Evolutionary conservation across 2,888 invertebrate species (phyloP), one percentile per base, ranked within the genome.

Genomic region (Ectemnius lituratus): DNA sequence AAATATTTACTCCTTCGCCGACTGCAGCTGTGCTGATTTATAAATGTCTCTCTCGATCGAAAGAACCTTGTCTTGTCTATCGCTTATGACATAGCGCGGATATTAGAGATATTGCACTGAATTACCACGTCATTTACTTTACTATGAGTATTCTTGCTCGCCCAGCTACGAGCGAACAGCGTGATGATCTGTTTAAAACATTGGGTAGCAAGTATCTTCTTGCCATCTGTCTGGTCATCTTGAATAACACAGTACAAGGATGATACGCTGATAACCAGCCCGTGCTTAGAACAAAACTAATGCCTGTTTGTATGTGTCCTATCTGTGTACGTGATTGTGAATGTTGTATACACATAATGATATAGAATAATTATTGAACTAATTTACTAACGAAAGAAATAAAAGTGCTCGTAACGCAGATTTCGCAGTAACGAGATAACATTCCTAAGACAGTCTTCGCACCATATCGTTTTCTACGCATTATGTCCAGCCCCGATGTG

Each of bases 251-350:
- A 23, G 23, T 23, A 3, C 2, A 49, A 57, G 11, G n/a, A 69
- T 18, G 58, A 80, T 78, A 80, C 20, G 73, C 66, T 80, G 81
- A 81, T 81, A 82, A 82, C 73, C 73, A 65, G 56, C 16, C 72
- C 62, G 69, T 69, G 57, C 56, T 69, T 64, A 20, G 49, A 70
- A 70, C 52, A 6, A 52, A 52, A 52, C 16, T 52, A 16, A 14
- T 16, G 11, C n/a, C 16, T 11, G n/a, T 52, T 5, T 52, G 1
- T 37, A 8, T 37, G 37, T 37, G 8, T 37, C 1, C 4, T 2
- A 6, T n/a, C n/a, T n/a, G 4, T 37, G 37, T 37, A 6, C 8
- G 37, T 8, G 37, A 37, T 5, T 37, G 37, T 37, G 37, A 6
- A 6, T 23, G 23, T 37, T 37, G 37, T 37, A 11, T 37, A 37